Evolutionary conservation across 2,888 invertebrate species (phyloP).

Genomic region (Xestoiulus laeticollis): DNA sequence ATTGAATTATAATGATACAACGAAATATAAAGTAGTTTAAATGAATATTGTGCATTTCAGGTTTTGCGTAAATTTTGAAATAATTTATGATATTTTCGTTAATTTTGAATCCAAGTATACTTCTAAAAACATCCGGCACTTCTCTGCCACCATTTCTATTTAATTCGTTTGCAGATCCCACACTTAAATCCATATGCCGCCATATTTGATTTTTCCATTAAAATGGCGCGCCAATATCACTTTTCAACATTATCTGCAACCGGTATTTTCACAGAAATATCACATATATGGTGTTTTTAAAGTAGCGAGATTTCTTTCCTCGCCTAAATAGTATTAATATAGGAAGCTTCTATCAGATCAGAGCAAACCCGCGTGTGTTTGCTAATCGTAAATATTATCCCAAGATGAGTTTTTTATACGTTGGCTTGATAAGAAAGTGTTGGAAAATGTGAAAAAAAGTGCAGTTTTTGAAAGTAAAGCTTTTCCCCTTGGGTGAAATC

Average conservation of each 20-base stretch:
- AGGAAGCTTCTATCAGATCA: not conserved
- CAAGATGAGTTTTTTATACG: slow-evolving; percentile 3
- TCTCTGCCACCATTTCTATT: not conserved
- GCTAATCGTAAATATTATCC: slow-evolving; percentile 31
- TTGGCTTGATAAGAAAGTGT: slow-evolving; percentile 27
- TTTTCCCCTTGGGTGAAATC: slow-evolving; percentile 23
- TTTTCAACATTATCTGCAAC: not conserved
- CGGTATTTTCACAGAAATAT: not conserved
- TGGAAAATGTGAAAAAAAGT: not conserved
- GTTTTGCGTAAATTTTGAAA: not conserved
- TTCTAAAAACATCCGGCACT: not conserved
- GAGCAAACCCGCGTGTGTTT: slow-evolving; percentile 1
- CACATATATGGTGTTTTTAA: not conserved
- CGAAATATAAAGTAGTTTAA: no score
- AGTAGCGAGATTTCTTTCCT: not conserved
- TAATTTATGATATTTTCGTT: not conserved
- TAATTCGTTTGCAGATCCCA: not conserved
- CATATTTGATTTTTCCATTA: not conserved
- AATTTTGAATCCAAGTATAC: not conserved
- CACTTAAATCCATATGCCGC: not conserved
- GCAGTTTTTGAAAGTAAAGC: not conserved
- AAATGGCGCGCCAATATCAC: not conserved
- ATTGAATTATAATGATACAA: no score
- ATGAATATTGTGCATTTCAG: no score
- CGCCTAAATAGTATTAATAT: not conserved